phyloP scores from a whole-genome alignment of 2,888 invertebrate species.

The Gibbula magus region DNA sequence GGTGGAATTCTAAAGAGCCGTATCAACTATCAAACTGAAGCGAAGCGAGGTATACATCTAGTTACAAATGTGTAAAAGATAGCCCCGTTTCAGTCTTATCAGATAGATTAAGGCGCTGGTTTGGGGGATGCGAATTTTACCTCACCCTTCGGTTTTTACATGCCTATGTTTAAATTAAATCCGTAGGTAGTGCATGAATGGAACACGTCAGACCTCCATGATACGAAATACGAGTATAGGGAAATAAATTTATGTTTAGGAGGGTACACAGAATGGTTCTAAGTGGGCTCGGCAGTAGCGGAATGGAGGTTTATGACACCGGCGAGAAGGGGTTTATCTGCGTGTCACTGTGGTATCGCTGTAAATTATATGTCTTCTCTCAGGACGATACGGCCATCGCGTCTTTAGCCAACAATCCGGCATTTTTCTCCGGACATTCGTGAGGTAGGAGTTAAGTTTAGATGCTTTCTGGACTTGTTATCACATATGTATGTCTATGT shows the following conservation, averaged over 20 bases:
- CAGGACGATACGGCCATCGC: not conserved
- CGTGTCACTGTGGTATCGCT: not conserved
- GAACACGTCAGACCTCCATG: not conserved
- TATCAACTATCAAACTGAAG: slow-evolving; percentile 6
- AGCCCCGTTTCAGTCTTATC: slow-evolving; percentile 9
- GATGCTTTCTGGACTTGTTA: too few species aligned
- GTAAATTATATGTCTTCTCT: slow-evolving; percentile 11
- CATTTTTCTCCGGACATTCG: too few species aligned
- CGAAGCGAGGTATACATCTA: not conserved
- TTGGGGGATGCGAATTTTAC: not conserved
- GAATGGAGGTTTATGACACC: not conserved
- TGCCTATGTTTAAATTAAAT: not conserved
- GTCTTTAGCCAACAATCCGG: too few species aligned
- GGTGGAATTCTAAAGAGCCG: not conserved
- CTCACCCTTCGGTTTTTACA: not conserved
- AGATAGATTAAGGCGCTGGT: not conserved
- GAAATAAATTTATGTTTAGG: slow-evolving; percentile 5
- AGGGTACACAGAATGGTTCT: not conserved
- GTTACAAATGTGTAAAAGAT: slow-evolving; percentile 19
- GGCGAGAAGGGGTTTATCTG: slow-evolving; percentile 8
- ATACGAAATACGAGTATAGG: not conserved
- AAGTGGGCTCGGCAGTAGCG: not conserved
- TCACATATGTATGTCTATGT: too few species aligned
- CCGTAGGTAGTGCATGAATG: not conserved
- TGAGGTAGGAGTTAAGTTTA: too few species aligned